These are phyloP conservation scores for Drosophila limbata DNA, from an alignment of 2,888 invertebrate species.

Conservation along the genomic window DNA sequence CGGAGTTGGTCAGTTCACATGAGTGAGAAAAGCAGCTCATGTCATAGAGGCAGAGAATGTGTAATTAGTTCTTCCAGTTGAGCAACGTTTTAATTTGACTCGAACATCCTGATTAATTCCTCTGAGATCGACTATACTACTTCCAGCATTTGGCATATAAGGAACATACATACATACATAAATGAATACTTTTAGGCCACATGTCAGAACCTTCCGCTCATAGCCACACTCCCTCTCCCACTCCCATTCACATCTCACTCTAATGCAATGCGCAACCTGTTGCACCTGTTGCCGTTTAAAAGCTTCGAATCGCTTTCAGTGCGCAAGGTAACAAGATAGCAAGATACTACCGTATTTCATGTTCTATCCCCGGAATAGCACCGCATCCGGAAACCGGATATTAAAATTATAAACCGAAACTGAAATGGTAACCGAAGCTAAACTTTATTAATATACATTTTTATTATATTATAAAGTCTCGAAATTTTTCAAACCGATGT, in stretches of 20 bases:
- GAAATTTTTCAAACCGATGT: too few species aligned
- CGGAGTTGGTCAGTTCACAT: conserved; percentile 11
- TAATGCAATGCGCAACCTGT: conserved; percentile 12
- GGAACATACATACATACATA: conserved; percentile 2
- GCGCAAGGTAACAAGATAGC: background rate
- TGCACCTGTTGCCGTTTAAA: conserved; percentile 4
- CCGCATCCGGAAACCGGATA: too few species aligned
- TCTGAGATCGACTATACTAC: background rate
- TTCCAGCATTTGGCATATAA: background rate
- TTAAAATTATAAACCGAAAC: too few species aligned
- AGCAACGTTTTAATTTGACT: conserved; percentile 34
- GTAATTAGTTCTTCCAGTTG: conserved; percentile 42
- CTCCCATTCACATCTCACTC: background rate
- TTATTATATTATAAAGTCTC: too few species aligned
- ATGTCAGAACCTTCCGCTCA: conserved; percentile 7
- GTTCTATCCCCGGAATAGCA: too few species aligned
- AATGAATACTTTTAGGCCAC: conserved; percentile 3
- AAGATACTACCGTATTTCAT: background rate
- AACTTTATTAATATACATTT: too few species aligned
- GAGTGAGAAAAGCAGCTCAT: background rate
- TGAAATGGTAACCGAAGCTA: too few species aligned
- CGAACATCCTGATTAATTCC: conserved; percentile 14
- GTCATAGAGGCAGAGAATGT: conserved; percentile 1
- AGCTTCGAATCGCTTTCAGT: background rate
- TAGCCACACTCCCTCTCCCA: background rate